Conservation (phyloP, 23 tunicate species). For the Ciona savignyi region DNA sequence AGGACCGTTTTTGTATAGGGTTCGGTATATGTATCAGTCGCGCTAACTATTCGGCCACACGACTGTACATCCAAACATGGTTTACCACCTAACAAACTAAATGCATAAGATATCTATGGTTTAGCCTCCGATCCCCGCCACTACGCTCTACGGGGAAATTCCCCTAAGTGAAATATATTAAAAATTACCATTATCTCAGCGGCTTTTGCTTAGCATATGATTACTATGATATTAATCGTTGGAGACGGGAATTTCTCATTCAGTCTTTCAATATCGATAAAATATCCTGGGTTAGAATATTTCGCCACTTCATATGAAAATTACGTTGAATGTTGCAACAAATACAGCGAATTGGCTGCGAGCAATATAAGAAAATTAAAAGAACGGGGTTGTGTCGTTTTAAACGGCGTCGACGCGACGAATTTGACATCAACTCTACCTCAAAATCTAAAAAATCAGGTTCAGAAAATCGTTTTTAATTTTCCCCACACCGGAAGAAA, state of each 20-base stretch:
- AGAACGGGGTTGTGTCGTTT: slow-evolving; percentile 1
- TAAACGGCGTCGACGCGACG: slow-evolving; percentile 41
- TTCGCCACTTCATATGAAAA: slow-evolving; percentile 25
- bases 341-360: slow-evolving; percentile 13
- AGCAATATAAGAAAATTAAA: slow-evolving; percentile 3
- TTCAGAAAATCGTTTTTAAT: slow-evolving; percentile 24
- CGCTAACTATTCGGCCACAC: too few species aligned
- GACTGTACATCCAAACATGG: too few species aligned
- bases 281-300: too few species aligned
- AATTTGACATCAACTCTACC: neutral
- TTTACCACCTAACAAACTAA: too few species aligned
- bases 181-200: too few species aligned
- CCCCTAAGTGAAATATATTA: too few species aligned
- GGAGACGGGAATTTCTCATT: slow-evolving; percentile 55
- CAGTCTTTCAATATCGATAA: slow-evolving; percentile 10
- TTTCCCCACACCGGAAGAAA: slow-evolving; percentile 59
- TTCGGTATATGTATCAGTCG: too few species aligned
- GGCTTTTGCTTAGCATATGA: too few species aligned
- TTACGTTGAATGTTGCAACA: slow-evolving; percentile 4
- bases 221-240: slow-evolving; percentile 18
- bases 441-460: neutral
- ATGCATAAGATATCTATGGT: too few species aligned
- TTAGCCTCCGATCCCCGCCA: too few species aligned
- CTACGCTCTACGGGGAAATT: too few species aligned
- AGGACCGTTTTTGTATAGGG: too few species aligned